Conservation (phyloP, 2,113 vertebrate species). For the Sturnira hondurensis region DNA sequence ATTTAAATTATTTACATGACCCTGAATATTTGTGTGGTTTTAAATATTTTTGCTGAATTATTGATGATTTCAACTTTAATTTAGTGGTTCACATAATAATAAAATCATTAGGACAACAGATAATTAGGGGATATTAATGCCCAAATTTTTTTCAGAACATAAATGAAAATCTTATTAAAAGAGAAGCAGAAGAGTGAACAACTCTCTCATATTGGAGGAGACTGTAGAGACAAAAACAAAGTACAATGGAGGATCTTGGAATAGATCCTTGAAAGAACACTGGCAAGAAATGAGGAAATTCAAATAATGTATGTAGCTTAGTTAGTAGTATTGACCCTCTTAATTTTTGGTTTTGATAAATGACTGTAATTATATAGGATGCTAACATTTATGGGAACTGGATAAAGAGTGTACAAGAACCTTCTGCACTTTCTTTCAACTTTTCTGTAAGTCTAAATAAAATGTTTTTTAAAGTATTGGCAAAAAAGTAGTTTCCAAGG, state of each 20-base stretch:
- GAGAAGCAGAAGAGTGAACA: background rate
- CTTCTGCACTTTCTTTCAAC: background rate
- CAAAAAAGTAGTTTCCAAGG: background rate
- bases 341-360: background rate
- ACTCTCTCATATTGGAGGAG: background rate
- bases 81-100: background rate
- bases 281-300: background rate
- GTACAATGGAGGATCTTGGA: background rate
- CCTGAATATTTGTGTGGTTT: background rate
- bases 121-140: background rate
- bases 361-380: background rate
- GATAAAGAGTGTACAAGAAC: accelerated
- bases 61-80: background rate
- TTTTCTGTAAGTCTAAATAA: background rate
- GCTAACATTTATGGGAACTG: background rate
- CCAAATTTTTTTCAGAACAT: background rate
- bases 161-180: background rate
- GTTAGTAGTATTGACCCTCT: background rate
- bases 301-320: background rate
- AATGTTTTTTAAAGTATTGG: background rate
- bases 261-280: background rate
- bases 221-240: background rate
- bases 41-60: background rate
- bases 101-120: background rate
- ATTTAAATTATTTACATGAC: background rate